Evolutionary conservation across 1,140 invertebrate species (phyloP), one percentile per base, ranked within the genome.

Genomic region (Psix sp.): DNA sequence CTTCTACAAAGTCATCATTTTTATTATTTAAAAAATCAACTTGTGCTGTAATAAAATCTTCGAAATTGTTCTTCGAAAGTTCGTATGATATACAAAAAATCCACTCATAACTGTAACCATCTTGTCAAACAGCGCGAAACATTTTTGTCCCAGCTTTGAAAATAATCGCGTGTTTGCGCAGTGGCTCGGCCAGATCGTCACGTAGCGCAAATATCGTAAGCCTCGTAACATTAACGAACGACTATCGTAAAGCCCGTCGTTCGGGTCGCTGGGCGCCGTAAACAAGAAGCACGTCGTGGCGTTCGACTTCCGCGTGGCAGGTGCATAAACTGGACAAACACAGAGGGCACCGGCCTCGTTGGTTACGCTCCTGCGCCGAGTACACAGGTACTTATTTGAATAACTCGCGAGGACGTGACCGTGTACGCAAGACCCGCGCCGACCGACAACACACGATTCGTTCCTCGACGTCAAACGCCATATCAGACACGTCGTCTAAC

Each of bases 341-440:
- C 1, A 48, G n/a, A 17, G 38, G 59, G 51, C 48, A 42, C 42
- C 43, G 45, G 42, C 31, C 14, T 38, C 31, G 45, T 38, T 26
- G 40, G 43, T 46, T 66, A 76, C 73, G 73, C 54, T 66, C 54
- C 70, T 77, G 59, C 52, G 24, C 60, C 52, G 52, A 36, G 57
- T 52, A 56, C 42, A 54, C 63, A 63, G 49, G 60, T 65, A 65
- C 74, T 74, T 73, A 66, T 70, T 77, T 77, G 56, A 71, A 74
- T 77, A 70, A 74, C 65, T 71, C 65, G 65, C 54, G 75, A 14
- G 16, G 59, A 73, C 74, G 54, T 70, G 74, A 77, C 74, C 63
- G 59, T 62, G 36, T 48, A 59, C 57, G 45, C 20, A 31, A 49
- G 45, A 54, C 45, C 33, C 31, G 35, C 15, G 40, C n/a, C 5